Evolutionary conservation across 2,888 invertebrate genomes (phyloP).

Genomic region (Eupithecia dodoneata): DNA sequence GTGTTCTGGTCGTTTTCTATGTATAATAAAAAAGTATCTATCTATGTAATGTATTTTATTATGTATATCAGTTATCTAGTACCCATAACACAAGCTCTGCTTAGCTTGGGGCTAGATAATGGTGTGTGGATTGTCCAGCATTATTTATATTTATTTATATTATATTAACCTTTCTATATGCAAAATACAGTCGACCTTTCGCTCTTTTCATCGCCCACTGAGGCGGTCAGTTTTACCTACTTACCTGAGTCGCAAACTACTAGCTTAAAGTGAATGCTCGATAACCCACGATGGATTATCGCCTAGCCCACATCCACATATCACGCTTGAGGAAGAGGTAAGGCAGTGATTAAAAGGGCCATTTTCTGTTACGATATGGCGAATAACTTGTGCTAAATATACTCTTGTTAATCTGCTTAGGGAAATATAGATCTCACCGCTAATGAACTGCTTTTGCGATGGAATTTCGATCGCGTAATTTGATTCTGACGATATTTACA

Average conservation of each 20-base stretch:
- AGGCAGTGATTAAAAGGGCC: conserved; percentile 58
- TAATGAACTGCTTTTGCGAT: background rate
- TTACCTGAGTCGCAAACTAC: conserved; percentile 10
- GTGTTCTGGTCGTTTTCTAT: too few relatives aligned
- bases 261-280: conserved; percentile 14
- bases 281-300: conserved; percentile 61
- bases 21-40: too few relatives aligned
- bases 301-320: conserved; percentile 52
- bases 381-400: conserved; percentile 54
- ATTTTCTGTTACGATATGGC: conserved; percentile 59
- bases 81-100: too few relatives aligned
- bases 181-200: background rate
- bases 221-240: background rate
- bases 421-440: conserved; percentile 1
- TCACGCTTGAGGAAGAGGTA: conserved; percentile 49
- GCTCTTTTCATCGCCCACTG: background rate
- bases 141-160: too few relatives aligned
- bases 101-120: too few relatives aligned
- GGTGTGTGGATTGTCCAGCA: too few relatives aligned
- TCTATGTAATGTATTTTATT: too few relatives aligned
- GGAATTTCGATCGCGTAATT: background rate
- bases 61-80: too few relatives aligned
- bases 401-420: conserved; percentile 9
- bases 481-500: background rate
- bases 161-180: too few relatives aligned